Base-by-base conservation (phyloP, 2,888 invertebrate genomes). In the Chymomyza caudatula region DNA sequence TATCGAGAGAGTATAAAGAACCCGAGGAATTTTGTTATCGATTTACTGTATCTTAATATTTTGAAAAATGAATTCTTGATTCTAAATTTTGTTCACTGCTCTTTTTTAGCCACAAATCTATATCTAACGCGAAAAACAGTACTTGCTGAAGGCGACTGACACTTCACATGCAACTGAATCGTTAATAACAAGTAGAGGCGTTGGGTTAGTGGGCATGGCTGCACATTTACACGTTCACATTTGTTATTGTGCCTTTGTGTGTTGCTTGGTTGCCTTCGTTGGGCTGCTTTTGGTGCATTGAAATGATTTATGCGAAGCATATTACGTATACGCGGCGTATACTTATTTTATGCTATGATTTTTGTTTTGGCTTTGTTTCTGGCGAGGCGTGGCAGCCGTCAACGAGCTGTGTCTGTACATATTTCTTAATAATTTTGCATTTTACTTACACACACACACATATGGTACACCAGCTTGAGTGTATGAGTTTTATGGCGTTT, bases 261-360 rank as follows among this genome's bases (percentile, higher is more conserved):
- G n/a, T 17, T 47, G 13, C 17, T 17, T 47, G 15, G 44, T 47
- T 47, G 44, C 44, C 15, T 47, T 44, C n/a, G n/a, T 4, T 13
- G 2, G 4, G 15, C 4, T 2, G 15, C 51, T 51, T 51, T 51
- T 20, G 20, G 4, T 20, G 54, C 25, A 43, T 49, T 44, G 11
- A 68, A 51, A 58, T 72, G 84, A 85, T 80, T 85, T 80, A 80
- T 83, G 73, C 68, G 52, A 49, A n/a, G 17, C 59, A 11, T 20
- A 20, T 51, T 51, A 20, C 5, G 62, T 77, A 74, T 68, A 69
- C 68, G 67, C 71, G 66, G 59, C 74, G 73, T 71, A 80, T 75
- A 71, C 85, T 73, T 77, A 65, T 77, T 83, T 83, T 77, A 65
- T 77, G 80, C 80, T 77, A 85, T 77, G 76, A 69, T 69, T 63